Evolutionary conservation across 2,888 invertebrate genomes (phyloP).

Genomic region (Panopea generosa): DNA sequence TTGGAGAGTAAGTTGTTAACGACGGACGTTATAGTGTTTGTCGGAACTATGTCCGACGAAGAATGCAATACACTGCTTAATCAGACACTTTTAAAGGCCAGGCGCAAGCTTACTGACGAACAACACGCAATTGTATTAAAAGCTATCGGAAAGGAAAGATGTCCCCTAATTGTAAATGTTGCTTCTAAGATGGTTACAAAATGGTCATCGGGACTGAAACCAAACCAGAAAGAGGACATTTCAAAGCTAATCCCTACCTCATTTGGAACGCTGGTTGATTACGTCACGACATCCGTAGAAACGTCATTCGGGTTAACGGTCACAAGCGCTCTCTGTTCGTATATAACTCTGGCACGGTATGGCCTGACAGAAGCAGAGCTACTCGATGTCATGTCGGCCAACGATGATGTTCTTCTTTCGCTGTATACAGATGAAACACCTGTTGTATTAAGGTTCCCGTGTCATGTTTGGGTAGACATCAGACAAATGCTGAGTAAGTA

Average conservation of each 20-base stretch:
- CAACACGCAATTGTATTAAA: constrained; percentile 50
- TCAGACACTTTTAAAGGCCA: constrained; percentile 34
- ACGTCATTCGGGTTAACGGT: constrained; percentile 59
- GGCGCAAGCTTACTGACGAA: constrained; percentile 45
- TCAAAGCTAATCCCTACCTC: constrained; percentile 3
- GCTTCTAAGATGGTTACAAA: constrained; percentile 28
- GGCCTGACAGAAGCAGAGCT: constrained; percentile 78
- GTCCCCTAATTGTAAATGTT: constrained; percentile 39
- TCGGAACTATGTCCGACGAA: constrained; percentile 50
- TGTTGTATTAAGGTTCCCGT: constrained; percentile 57
- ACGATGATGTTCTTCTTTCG: constrained; percentile 69
- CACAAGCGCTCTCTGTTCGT: constrained; percentile 63
- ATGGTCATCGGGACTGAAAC: constrained; percentile 40
- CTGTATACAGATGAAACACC: constrained; percentile 52
- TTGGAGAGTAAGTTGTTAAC: constrained; percentile 54
- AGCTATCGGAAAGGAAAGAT: constrained; percentile 32
- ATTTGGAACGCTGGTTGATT: constrained; percentile 28
- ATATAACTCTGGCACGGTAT: constrained; percentile 65
- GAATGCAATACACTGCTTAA: constrained; percentile 45
- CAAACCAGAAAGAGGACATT: background rate
- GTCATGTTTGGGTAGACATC: constrained; percentile 46
- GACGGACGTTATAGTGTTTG: constrained; percentile 50
- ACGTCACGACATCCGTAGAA: constrained; percentile 56
- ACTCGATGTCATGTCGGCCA: constrained; percentile 75
- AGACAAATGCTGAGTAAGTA: constrained; percentile 55